Percentiles rank a stretch among this genome's conserved stretches.
Conservation (phyloP, 2,888 invertebrate genomes). For the Elgonia sp. region DNA sequence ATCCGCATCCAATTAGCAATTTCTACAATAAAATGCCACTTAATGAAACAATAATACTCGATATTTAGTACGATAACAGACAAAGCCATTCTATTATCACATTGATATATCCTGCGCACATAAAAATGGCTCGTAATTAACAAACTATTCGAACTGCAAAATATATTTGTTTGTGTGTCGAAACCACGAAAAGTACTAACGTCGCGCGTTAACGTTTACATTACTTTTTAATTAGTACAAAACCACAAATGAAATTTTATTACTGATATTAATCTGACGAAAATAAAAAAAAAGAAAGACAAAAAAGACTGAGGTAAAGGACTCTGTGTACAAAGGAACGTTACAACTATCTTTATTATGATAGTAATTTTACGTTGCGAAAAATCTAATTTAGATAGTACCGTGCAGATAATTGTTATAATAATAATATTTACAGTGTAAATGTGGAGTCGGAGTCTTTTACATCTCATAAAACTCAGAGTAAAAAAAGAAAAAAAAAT, state of each 20-base stretch:
- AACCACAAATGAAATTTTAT: constrained; percentile 27
- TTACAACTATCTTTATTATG: constrained; percentile 46
- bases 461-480: not conserved
- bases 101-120: constrained; percentile 21
- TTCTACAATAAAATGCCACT: constrained; percentile 8
- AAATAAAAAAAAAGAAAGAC: constrained; percentile 16
- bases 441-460: not conserved
- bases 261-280: constrained; percentile 35
- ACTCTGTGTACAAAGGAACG: constrained; percentile 6
- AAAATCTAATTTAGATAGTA: constrained; percentile 14
- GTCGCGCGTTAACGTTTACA: constrained; percentile 6
- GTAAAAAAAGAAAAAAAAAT: not conserved
- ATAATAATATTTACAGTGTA: not conserved
- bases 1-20: constrained; percentile 12
- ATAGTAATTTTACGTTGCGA: constrained; percentile 29
- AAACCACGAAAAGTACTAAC: constrained; percentile 21
- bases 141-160: constrained; percentile 17
- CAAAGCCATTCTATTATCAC: constrained; percentile 31
- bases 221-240: constrained; percentile 37
- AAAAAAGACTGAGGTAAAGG: not conserved
- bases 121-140: constrained; percentile 36
- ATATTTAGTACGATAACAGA: constrained; percentile 35
- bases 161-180: constrained; percentile 4
- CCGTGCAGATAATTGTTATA: not conserved
- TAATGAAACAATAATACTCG: constrained; percentile 22